phyloP scores from a whole-genome alignment of 1,140 invertebrate genomes.

The Acarapis woodi region DNA sequence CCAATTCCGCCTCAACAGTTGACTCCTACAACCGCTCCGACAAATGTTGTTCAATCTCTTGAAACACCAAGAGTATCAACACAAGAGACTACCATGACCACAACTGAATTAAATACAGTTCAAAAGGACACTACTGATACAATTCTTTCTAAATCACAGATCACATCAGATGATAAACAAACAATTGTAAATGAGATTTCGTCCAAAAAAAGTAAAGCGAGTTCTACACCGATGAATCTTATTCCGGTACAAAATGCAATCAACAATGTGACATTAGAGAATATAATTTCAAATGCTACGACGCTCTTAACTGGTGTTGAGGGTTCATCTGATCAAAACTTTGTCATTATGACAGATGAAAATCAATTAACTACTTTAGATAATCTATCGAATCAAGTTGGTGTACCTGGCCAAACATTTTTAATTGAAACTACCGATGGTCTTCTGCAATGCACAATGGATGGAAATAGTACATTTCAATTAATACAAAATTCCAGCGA shows the following conservation, averaged over 20 bases:
- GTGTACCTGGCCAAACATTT: conserved; percentile 1
- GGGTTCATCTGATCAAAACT: conserved; percentile 2
- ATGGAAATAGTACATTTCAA: conserved; percentile 5
- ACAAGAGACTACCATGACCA: not conserved
- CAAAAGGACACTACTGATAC: not conserved
- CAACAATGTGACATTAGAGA: not conserved
- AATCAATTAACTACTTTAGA: conserved; percentile 1
- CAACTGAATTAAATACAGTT: not conserved
- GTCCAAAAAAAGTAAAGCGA: not conserved
- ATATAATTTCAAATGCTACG: not conserved
- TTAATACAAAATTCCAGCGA: too few species aligned
- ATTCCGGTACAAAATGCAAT: conserved; percentile 6
- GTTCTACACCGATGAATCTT: not conserved
- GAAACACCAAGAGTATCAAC: conserved; percentile 1
- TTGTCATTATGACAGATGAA: conserved; percentile 5
- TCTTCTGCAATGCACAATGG: conserved; percentile 2
- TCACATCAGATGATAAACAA: not conserved
- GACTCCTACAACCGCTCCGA: not conserved
- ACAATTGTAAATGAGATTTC: not conserved
- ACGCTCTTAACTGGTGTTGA: not conserved
- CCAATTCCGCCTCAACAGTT: not conserved
- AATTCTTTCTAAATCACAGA: not conserved
- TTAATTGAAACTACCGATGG: conserved; percentile 6
- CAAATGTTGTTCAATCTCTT: conserved; percentile 6
- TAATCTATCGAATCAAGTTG: conserved; percentile 1